Evolutionary conservation across 2,888 invertebrate genomes (phyloP).

Genomic region (Hermodice carunculata): DNA sequence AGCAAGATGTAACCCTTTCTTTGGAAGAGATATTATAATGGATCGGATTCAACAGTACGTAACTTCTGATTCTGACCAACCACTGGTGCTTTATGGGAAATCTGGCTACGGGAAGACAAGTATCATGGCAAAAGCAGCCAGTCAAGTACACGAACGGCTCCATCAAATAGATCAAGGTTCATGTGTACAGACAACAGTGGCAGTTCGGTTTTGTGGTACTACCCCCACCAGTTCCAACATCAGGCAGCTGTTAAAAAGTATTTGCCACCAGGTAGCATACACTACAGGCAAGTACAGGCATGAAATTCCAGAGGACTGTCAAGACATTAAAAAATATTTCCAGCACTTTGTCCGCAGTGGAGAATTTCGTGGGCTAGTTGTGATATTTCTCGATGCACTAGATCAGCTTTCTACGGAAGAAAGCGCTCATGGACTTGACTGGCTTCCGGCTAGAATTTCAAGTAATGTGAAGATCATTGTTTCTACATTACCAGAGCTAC

Average conservation of each 20-base stretch:
- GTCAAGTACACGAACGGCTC: constrained; percentile 12
- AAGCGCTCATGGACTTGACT: constrained; percentile 27
- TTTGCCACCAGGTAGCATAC: constrained; percentile 35
- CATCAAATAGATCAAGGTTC: constrained; percentile 8
- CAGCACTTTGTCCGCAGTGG: constrained; percentile 24
- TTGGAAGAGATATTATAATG: constrained; percentile 48
- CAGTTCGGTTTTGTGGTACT: constrained; percentile 28
- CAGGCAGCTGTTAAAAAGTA: constrained; percentile 17
- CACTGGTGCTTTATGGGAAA: constrained; percentile 54
- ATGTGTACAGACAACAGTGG: background rate
- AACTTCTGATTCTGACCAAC: constrained; percentile 38
- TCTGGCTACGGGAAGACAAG: constrained; percentile 49
- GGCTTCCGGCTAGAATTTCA: constrained; percentile 31
- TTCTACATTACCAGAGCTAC: constrained; percentile 20
- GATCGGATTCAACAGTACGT: constrained; percentile 41
- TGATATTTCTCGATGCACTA: constrained; percentile 33
- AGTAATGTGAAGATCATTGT: constrained; percentile 35
- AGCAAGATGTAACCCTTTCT: constrained; percentile 40
- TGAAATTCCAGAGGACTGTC: constrained; percentile 23
- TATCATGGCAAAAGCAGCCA: constrained; percentile 32
- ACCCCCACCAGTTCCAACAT: constrained; percentile 22
- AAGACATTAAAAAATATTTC: constrained; percentile 29
- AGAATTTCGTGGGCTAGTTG: constrained; percentile 32
- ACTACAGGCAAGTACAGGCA: constrained; percentile 21
- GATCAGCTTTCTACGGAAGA: constrained; percentile 28